These are phyloP conservation scores for Mactra quadrangularis DNA, from an alignment of 1,140 invertebrate genomes.

Conservation along the genomic window DNA sequence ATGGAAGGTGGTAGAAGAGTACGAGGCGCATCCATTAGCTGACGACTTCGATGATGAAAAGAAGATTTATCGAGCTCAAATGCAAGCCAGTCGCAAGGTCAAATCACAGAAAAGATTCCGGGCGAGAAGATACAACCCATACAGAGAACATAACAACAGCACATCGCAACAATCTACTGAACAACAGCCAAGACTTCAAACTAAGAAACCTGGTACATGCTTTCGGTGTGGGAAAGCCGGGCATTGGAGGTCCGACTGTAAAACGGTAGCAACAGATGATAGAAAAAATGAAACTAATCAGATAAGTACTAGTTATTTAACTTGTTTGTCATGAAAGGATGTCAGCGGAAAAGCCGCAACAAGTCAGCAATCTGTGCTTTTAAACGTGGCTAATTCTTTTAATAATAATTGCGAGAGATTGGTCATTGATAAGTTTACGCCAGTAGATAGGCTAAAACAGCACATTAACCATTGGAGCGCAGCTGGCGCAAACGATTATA, in stretches of 20 bases:
- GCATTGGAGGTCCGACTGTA: conserved; percentile 7
- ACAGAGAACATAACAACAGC: background rate
- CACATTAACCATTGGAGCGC: conserved; percentile 14
- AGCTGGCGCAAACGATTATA: conserved; percentile 21
- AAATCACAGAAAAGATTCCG: background rate
- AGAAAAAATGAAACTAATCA: background rate
- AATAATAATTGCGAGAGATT: too few relatives aligned
- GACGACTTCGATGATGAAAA: conserved; percentile 30
- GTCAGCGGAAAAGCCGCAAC: background rate
- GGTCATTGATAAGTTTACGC: too few relatives aligned
- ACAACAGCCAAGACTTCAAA: background rate
- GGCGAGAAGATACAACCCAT: background rate
- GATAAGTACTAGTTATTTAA: background rate
- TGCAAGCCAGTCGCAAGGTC: conserved; percentile 3
- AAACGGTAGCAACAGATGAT: background rate
- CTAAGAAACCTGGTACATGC: background rate
- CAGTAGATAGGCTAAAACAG: background rate
- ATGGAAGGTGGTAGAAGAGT: too few relatives aligned
- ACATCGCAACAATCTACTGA: background rate
- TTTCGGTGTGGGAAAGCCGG: conserved; percentile 29
- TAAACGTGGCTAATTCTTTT: too few relatives aligned
- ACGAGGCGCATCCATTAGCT: too few relatives aligned
- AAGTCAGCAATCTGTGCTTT: too few relatives aligned
- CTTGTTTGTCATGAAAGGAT: background rate
- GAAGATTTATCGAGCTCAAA: conserved; percentile 35